phyloP scores from a whole-genome alignment of 2,797 vertebrate species.

The Centroberyx gerrardi region DNA sequence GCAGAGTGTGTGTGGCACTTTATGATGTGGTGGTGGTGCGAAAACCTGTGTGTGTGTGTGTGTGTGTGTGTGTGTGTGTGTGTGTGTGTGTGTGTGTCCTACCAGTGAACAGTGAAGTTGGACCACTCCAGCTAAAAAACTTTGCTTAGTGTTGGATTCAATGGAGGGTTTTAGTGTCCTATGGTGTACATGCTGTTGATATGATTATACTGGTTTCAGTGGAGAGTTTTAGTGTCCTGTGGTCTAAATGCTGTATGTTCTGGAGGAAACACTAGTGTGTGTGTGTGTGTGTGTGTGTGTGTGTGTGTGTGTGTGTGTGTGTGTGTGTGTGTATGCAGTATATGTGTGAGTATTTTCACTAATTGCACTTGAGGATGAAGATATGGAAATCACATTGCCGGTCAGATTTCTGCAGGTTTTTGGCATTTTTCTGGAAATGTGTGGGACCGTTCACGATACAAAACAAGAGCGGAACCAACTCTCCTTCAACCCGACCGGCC shows the following conservation, averaged over 20 bases:
- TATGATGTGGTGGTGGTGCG: slow-evolving; percentile 32
- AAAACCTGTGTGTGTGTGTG: slow-evolving; percentile 40
- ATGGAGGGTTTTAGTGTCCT: background rate
- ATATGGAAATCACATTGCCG: slow-evolving; percentile 49
- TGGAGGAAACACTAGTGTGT: background rate
- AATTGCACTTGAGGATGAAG: slow-evolving; percentile 85
- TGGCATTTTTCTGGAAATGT: slow-evolving; percentile 60
- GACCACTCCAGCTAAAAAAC: no score
- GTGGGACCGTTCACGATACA: slow-evolving; percentile 24
- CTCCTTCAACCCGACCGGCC: background rate
- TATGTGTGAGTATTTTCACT: slow-evolving; percentile 61
- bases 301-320: slow-evolving; percentile 26
- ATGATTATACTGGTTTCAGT: no score
- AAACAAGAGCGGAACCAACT: background rate
- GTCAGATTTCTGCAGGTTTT: slow-evolving; percentile 57
- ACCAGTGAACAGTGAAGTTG: no score
- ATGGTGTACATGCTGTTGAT: background rate
- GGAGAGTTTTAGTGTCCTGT: slow-evolving; percentile 9
- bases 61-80: slow-evolving; percentile 23
- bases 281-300: slow-evolving; percentile 28
- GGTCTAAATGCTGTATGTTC: background rate
- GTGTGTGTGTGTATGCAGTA: slow-evolving; percentile 24
- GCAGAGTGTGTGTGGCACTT: slow-evolving; percentile 63
- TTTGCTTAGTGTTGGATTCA: background rate
- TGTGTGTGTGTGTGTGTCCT: background rate